Evolutionary conservation across 2,113 vertebrate genomes (phyloP).

Genomic region (Pleuronectes platessa): DNA sequence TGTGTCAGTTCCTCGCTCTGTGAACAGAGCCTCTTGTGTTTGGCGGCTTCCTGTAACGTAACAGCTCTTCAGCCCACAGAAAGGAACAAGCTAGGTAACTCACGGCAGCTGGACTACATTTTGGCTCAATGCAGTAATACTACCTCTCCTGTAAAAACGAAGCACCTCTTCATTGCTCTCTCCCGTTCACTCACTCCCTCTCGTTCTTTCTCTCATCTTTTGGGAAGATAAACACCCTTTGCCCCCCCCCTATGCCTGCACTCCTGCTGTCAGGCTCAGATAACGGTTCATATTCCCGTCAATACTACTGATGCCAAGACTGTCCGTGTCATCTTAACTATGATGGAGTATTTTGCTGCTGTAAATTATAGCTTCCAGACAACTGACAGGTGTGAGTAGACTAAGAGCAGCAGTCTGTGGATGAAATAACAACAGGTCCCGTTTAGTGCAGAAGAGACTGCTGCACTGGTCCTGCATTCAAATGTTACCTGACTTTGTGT

Average conservation of each 20-base stretch:
- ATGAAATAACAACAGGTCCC: not conserved
- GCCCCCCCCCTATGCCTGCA: conserved; percentile 19
- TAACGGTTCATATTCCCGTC: conserved; percentile 64
- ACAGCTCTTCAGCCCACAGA: conserved; percentile 37
- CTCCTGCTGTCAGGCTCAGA: conserved; percentile 66
- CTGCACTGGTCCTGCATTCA: not conserved
- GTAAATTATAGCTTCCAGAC: conserved; percentile 57
- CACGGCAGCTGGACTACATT: conserved; percentile 24
- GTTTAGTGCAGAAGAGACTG: not conserved
- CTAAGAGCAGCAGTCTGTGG: conserved; percentile 5
- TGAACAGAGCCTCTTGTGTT: conserved; percentile 27
- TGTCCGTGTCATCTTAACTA: conserved; percentile 53
- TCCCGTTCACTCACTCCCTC: conserved; percentile 27
- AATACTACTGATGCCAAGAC: conserved; percentile 66
- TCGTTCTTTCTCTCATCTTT: conserved; percentile 30
- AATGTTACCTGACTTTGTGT: not conserved
- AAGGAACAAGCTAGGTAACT: conserved; percentile 11
- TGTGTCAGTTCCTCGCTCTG: conserved; percentile 37
- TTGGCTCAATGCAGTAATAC: conserved; percentile 17
- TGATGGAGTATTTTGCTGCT: conserved; percentile 48
- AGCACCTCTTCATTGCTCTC: conserved; percentile 18
- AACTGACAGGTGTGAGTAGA: conserved; percentile 40
- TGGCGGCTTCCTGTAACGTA: conserved; percentile 41
- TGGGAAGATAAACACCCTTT: conserved; percentile 61
- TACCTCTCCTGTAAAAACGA: conserved; percentile 31